A percentile compares a stretch with the other conserved stretches of the same genome.
Evolutionary conservation across 2,113 vertebrate genomes (phyloP).

Genomic region (Nymphicus hollandicus): DNA sequence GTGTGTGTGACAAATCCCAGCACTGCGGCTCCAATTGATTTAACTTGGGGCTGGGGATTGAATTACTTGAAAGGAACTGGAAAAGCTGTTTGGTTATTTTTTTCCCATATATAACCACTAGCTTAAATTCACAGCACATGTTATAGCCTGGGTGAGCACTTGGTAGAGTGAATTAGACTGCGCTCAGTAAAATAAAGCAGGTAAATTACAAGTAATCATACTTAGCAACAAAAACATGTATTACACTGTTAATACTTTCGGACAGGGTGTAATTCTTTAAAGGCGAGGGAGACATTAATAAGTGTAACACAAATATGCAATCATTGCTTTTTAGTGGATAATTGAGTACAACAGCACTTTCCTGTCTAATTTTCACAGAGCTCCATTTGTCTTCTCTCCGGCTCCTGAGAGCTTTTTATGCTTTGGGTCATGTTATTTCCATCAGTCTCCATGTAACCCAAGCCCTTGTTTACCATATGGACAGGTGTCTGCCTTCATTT

Average conservation of each 20-base stretch:
- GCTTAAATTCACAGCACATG: neutral
- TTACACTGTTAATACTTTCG: neutral
- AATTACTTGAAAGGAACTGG: neutral
- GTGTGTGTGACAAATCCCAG: neutral
- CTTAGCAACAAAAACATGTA: neutral
- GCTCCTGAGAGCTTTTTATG: neutral
- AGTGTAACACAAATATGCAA: neutral
- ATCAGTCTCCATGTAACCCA: neutral
- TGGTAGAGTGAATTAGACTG: neutral
- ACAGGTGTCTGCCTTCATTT: neutral
- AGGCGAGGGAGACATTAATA: neutral
- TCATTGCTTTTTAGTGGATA: neutral
- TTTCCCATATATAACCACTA: neutral
- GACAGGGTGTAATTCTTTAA: neutral
- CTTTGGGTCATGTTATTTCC: neutral
- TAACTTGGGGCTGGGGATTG: neutral
- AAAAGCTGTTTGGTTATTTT: neutral
- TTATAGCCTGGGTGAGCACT: neutral
- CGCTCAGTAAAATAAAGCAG: neutral
- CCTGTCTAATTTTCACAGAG: neutral
- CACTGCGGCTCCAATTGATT: neutral
- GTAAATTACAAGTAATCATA: neutral
- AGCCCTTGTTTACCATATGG: neutral
- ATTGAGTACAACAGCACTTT: neutral
- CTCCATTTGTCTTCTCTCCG: neutral